Conservation (phyloP, 1,140 invertebrate genomes). For the Linepithema humile region DNA sequence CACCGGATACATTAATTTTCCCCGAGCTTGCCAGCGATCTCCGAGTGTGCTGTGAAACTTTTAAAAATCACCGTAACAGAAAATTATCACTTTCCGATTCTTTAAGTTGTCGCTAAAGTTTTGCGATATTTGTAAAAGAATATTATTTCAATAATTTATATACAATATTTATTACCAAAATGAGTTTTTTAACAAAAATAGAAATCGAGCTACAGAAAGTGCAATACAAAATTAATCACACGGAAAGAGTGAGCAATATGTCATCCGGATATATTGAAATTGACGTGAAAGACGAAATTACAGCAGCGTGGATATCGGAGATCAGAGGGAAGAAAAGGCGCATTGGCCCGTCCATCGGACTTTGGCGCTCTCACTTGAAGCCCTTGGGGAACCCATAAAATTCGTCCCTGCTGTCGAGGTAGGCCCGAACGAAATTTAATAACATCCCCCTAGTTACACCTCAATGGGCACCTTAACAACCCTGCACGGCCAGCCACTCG, state of each 20-base stretch:
- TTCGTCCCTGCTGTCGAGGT: slow-evolving; percentile 74
- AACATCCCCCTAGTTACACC: slow-evolving; percentile 85
- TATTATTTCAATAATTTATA: neutral
- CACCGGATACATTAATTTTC: slow-evolving; percentile 64
- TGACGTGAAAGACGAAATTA: slow-evolving; percentile 26
- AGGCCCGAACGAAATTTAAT: slow-evolving; percentile 84
- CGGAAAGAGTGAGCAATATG: neutral
- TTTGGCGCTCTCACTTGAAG: slow-evolving; percentile 59
- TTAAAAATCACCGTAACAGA: neutral
- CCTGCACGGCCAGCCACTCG: slow-evolving; percentile 74
- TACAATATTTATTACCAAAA: too few species aligned
- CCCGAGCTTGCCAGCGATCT: neutral
- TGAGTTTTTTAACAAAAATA: too few species aligned
- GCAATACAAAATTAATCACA: slow-evolving; percentile 1
- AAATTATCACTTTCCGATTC: neutral
- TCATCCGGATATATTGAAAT: neutral
- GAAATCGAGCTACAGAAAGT: neutral
- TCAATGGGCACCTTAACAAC: slow-evolving; percentile 85
- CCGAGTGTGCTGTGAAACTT: neutral
- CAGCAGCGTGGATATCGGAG: slow-evolving; percentile 12
- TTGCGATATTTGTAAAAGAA: neutral
- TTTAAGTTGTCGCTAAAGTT: neutral
- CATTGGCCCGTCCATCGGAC: slow-evolving; percentile 65
- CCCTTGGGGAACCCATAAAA: slow-evolving; percentile 78
- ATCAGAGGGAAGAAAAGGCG: slow-evolving; percentile 22